Evolutionary conservation across 2,113 vertebrate genomes (phyloP).

Genomic region (Neoarius graeffei): DNA sequence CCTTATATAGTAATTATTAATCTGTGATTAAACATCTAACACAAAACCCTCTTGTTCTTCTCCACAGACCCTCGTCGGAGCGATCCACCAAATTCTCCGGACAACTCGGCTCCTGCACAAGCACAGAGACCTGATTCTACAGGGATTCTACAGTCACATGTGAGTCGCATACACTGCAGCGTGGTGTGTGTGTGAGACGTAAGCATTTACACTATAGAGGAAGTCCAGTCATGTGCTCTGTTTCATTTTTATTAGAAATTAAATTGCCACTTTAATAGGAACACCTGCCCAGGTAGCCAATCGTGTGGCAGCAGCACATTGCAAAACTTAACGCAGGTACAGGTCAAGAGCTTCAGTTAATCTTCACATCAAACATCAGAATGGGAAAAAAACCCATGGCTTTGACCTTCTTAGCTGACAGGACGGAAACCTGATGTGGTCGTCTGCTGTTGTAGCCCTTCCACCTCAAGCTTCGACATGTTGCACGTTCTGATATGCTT

Average conservation of each 20-base stretch:
- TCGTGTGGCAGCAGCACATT: background rate
- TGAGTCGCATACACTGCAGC: slow-evolving; percentile 67
- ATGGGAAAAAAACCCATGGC: background rate
- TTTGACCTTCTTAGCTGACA: background rate
- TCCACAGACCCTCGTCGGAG: slow-evolving; percentile 76
- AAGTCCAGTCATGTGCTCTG: background rate
- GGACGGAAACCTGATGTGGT: background rate
- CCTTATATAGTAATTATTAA: background rate
- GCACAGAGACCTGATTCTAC: slow-evolving; percentile 76
- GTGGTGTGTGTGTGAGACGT: background rate
- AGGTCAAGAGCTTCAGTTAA: background rate
- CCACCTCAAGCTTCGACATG: background rate
- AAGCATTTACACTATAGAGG: background rate
- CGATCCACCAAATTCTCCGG: slow-evolving; percentile 82
- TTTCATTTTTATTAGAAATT: background rate
- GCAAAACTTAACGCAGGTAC: background rate
- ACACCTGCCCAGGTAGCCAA: background rate
- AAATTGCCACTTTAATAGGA: background rate
- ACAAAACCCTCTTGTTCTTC: slow-evolving; percentile 15
- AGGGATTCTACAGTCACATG: slow-evolving; percentile 83
- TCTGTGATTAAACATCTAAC: background rate
- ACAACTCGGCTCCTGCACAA: slow-evolving; percentile 69
- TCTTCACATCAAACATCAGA: background rate
- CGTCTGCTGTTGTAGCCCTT: background rate
- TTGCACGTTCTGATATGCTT: background rate